Base-by-base conservation (phyloP, 2,888 invertebrate genomes). In the Dasypolia templi region DNA sequence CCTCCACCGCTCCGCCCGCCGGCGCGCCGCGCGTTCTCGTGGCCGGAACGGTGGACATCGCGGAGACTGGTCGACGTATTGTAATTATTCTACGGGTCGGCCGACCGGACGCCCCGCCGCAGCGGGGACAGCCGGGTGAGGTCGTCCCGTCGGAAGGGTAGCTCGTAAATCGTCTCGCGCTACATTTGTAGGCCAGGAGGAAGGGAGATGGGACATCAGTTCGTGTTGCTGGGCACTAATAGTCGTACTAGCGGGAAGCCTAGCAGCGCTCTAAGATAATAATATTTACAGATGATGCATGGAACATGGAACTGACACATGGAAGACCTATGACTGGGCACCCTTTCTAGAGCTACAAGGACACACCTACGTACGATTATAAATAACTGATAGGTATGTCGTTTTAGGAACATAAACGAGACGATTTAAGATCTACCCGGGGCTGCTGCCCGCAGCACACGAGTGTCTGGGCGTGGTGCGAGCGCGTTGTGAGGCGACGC, bases 1-100 rank as follows among this genome's bases (percentile, higher is more conserved):
- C 84, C 93, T 91, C 94, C 92, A 67, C 83, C 82, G 77, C 81
- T 67, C 81, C 75, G 66, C 71, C 66, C 64, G 66, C 65, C 65
- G 75, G 19, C 75, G 70, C 83, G 83, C 62, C 68, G 79, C 58
- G 73, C 59, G 72, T 2, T 53, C 69, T 29, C 49, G 77, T n/a
- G 82, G 78, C 85, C 82, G 78, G 72, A 68, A 62, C 85, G 83
- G 82, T 68, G 82, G 85, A 44, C 83, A 74, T 75, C 65, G 81
- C 81, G 84, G 77, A 62, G 82, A 76, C 85, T 77, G 82, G 49
- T 73, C 80, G 77, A 75, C 80, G 75, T 75, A 55, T 49, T 56
- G 74, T 72, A 63, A 69, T 79, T 68, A 77, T 55, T 59, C 29
- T 83, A 69, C 79, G 61, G 67, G 53, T 62, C 81, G 49, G 44